These are phyloP conservation scores for Carassius auratus DNA, from an alignment of 2,113 vertebrate genomes.

Conservation along the genomic window DNA sequence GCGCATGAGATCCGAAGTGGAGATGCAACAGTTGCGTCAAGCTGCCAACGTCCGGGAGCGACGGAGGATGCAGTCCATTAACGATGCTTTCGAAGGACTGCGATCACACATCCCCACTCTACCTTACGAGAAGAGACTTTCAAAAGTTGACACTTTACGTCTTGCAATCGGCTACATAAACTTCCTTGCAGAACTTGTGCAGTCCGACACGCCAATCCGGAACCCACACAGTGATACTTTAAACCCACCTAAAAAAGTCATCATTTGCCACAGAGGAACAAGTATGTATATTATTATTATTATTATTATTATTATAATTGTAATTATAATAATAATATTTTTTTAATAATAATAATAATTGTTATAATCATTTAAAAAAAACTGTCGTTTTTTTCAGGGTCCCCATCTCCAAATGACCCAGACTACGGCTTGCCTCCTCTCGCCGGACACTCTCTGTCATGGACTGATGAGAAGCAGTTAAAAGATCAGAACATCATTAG, in stretches of 20 bases:
- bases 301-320: background rate
- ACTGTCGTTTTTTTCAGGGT: slow-evolving; percentile 72
- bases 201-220: slow-evolving; percentile 88
- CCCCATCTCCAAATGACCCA: slow-evolving; percentile 93
- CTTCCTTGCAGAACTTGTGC: slow-evolving; percentile 95
- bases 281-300: slow-evolving; percentile 74
- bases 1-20: slow-evolving; percentile 85
- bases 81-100: slow-evolving; percentile 95
- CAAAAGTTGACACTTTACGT: slow-evolving; percentile 96
- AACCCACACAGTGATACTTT: slow-evolving; percentile 76
- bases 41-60: slow-evolving; percentile 94
- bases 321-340: background rate
- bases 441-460: slow-evolving; percentile 95
- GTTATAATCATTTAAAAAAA: background rate
- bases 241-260: slow-evolving; percentile 90
- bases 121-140: slow-evolving; percentile 96
- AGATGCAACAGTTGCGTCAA: slow-evolving; percentile 93
- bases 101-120: slow-evolving; percentile 95
- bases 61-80: slow-evolving; percentile 96
- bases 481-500: slow-evolving; percentile 94
- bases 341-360: background rate
- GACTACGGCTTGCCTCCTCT: slow-evolving; percentile 95
- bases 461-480: slow-evolving; percentile 97
- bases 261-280: slow-evolving; percentile 94
- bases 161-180: slow-evolving; percentile 98